These are phyloP conservation scores for Carcharodon carcharias DNA, from an alignment of 2,797 vertebrate species.

Conservation along the genomic window DNA sequence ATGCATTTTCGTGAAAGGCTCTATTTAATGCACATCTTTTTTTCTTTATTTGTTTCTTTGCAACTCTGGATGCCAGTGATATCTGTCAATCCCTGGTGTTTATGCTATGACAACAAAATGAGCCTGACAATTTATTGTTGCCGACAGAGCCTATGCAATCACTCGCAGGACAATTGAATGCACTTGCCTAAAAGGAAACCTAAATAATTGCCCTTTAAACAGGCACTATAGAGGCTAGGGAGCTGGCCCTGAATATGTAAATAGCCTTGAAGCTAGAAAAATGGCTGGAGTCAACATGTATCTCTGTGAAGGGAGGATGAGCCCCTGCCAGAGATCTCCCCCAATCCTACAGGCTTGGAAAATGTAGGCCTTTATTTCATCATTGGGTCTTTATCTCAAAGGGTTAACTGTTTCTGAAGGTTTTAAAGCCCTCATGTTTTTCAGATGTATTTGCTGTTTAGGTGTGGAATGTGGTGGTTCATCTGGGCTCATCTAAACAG, in stretches of 20 bases:
- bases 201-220: neutral
- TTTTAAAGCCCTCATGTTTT: neutral
- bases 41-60: neutral
- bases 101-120: neutral
- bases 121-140: neutral
- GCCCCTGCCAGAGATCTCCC: neutral
- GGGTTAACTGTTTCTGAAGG: neutral
- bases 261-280: neutral
- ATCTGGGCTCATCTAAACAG: neutral
- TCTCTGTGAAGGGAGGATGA: neutral
- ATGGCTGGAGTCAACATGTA: neutral
- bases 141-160: neutral
- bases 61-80: neutral
- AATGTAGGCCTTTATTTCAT: neutral
- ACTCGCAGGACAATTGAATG: neutral
- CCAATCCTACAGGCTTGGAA: neutral
- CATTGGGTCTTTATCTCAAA: neutral
- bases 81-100: neutral
- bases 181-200: neutral
- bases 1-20: neutral
- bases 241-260: neutral
- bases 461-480: neutral
- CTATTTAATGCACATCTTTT: neutral
- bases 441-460: neutral
- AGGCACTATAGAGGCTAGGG: neutral